phyloP scores from a whole-genome alignment of 2,888 invertebrate species.

The Cremastobaeus sp. region DNA sequence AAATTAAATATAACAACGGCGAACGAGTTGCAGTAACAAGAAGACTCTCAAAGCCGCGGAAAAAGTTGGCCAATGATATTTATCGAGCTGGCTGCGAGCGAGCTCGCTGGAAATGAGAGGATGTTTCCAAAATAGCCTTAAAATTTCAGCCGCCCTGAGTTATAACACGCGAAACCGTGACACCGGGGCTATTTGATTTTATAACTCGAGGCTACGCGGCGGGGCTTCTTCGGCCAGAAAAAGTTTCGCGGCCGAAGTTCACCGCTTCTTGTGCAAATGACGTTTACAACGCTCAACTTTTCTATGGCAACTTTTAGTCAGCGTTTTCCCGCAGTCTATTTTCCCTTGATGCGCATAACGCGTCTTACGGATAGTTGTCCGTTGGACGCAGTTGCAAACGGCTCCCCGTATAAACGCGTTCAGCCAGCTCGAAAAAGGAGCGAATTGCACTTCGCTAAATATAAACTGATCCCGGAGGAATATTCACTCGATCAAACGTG shows the following conservation, averaged over 20 bases:
- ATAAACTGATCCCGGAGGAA: slow-evolving; percentile 23
- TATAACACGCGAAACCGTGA: slow-evolving; percentile 10
- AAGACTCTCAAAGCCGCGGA: not conserved
- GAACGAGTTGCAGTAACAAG: slow-evolving; percentile 14
- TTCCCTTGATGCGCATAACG: slow-evolving; percentile 60
- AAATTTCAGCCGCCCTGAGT: slow-evolving; percentile 23
- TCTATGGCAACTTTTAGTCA: slow-evolving; percentile 64
- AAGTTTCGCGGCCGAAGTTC: slow-evolving; percentile 70
- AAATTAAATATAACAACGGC: slow-evolving; percentile 25
- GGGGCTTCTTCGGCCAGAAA: slow-evolving; percentile 39
- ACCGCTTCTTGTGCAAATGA: slow-evolving; percentile 72
- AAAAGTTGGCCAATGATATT: slow-evolving; percentile 13
- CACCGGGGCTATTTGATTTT: slow-evolving; percentile 53
- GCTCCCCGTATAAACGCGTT: slow-evolving; percentile 22
- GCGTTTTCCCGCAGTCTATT: slow-evolving; percentile 63
- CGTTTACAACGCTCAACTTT: slow-evolving; percentile 70
- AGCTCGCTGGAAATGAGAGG: slow-evolving; percentile 21
- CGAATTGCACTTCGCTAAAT: slow-evolving; percentile 37
- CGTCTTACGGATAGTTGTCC: slow-evolving; percentile 40
- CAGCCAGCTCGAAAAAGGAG: slow-evolving; percentile 1
- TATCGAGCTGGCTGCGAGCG: not conserved
- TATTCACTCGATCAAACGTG: slow-evolving; percentile 23
- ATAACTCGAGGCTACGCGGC: slow-evolving; percentile 14
- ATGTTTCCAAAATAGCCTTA: slow-evolving; percentile 1
- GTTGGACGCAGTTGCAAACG: slow-evolving; percentile 18